Evolutionary conservation across 2,797 vertebrate species (phyloP), one percentile per base, ranked within the genome.

Genomic region (Lithobates pipiens): DNA sequence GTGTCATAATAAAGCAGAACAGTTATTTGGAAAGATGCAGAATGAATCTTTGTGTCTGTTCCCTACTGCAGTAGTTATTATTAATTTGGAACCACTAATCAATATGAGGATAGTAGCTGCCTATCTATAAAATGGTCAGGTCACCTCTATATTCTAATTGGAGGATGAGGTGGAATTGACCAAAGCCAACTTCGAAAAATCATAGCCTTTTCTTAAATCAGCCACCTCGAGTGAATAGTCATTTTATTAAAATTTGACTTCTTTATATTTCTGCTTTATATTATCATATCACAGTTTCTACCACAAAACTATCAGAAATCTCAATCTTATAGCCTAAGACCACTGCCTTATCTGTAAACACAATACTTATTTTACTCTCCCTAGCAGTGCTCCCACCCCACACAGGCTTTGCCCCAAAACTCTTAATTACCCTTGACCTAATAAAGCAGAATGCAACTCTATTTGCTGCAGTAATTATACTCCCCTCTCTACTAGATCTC

Each of bases 151-250:
- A 86, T 79, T 0, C 0, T 93, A 0, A 0, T 90, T 0, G 92
- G 92, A 0, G 93, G 93, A 0, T 91, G 90, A 15, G 90, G 89
- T 0, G 92, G 91, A 0, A 0, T 94, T 0, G 93, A 93, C 0
- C 91, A 93, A 83, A 92, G 89, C 0, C 93, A 93, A 21, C 4
- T 92, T 0, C 92, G 92, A 1, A 94, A 94, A 78, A 81, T 93
- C 0, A 0, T 93, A 1, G 93, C 93, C 0, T 90, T 86, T 25
- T 76, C 73, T 1, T 76, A 5, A 23, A 76, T 76, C 27, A 42
- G 39, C 23, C 73, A 76, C 39, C 44, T 76, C 3, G 73, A 44
- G 0, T 76, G 44, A 54, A 76, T 76, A 76, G 4, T 54, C 0
- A 50, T 25, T 27, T 7, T 54, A 3, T n/a, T 76, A 4, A 27